Base-by-base conservation (phyloP, 2,797 vertebrate species). In the Leptoclinus maculatus region DNA sequence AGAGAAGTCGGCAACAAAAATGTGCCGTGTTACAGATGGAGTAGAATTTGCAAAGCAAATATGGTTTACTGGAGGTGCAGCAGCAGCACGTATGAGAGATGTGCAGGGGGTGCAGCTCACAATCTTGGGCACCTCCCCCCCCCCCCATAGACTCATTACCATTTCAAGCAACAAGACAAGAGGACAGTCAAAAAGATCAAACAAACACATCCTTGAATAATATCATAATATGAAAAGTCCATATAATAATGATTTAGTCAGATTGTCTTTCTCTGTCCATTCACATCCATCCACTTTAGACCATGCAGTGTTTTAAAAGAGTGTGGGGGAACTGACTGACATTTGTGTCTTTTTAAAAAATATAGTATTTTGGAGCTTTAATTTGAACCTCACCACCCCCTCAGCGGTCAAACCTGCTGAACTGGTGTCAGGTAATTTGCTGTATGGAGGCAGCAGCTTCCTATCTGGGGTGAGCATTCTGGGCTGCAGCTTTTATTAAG, bases 1-100 rank as follows among this genome's bases (percentile, higher is more conserved):
- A 7, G 54, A 74, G 43, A 71, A 62, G 63, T 32, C 53, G 38
- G 73, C 23, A 73, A 79, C 76, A 79, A 84, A 84, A 73, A 82
- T 39, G 65, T 49, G 21, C 63, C 9, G 56, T 71, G 49, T 87
- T 86, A 76, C 89, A 58, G 87, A 66, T 79, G 78, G 74, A 57
- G 76, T 1, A 23, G 49, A 75, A 91, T 92, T 91, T 90, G 85
- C 91, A 91, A 89, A 89, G 74, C 89, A 93, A 91, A 91, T 88
- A 27, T 43, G 69, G 69, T 70, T 82, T 63, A 76, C 79, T 76
- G 74, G 64, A 79, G 74, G 66, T 56, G 76, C 77, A 87, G 76
- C 72, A 87, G 76, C 72, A 71, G 60, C 14, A n/a, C 25, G 71
- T 75, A 38, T 75, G 75, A 2, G 47, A 70, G 78, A 78, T 51